phyloP scores from a whole-genome alignment of 2,888 invertebrate species.

The Horisme vitalbata region DNA sequence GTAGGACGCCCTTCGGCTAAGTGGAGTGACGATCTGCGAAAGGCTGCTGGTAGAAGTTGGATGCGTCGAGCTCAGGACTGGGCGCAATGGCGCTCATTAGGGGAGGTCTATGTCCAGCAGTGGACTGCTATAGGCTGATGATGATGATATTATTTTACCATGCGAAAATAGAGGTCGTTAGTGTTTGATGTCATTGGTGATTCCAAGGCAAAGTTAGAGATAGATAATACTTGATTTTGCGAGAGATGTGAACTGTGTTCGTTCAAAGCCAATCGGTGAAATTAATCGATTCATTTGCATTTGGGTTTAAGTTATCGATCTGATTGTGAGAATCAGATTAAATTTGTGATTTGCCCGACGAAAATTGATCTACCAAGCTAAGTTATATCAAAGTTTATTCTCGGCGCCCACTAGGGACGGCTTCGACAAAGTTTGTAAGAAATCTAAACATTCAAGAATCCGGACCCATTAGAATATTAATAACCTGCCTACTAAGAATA shows the following conservation, averaged over 20 bases:
- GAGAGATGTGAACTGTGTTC: too few species aligned
- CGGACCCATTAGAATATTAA: conserved; percentile 10
- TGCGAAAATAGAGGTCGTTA: too few species aligned
- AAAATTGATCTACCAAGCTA: conserved; percentile 3
- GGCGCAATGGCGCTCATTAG: too few species aligned
- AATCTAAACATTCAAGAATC: conserved; percentile 9
- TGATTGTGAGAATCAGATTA: conserved; percentile 5
- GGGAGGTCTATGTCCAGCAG: too few species aligned
- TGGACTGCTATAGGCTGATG: too few species aligned
- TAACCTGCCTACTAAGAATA: conserved; percentile 7
- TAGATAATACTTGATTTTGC: conserved; percentile 1
- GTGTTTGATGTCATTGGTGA: conserved; percentile 3
- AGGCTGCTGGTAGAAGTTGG: too few species aligned
- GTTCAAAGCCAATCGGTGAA: conserved; percentile 7
- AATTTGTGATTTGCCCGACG: conserved; percentile 3
- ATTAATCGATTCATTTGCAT: conserved; percentile 14
- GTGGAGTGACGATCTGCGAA: too few species aligned
- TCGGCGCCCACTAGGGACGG: conserved; percentile 6
- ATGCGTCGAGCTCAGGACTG: too few species aligned
- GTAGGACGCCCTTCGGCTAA: too few species aligned
- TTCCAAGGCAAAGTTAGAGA: conserved; percentile 2
- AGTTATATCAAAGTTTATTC: conserved; percentile 3
- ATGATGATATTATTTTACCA: background rate
- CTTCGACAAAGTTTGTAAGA: background rate
- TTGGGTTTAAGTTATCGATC: conserved; percentile 4